Conservation (phyloP, 1,140 invertebrate genomes). For the Pachyrhynchus sulphureomaculatus region DNA sequence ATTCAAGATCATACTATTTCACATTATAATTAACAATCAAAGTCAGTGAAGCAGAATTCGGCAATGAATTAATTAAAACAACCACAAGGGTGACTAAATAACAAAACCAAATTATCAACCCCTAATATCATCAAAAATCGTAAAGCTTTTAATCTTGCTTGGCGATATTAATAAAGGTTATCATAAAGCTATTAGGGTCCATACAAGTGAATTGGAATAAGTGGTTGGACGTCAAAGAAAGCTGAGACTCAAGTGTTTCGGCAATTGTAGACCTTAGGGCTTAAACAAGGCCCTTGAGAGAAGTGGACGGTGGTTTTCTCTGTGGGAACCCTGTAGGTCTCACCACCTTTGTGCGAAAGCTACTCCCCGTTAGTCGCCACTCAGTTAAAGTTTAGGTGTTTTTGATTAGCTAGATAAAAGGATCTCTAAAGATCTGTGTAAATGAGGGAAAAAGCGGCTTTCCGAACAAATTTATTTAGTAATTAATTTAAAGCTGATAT, state of each 20-base stretch:
- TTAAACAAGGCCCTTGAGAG: conserved; percentile 28
- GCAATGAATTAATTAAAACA: conserved; percentile 10
- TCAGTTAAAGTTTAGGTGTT: conserved; percentile 8
- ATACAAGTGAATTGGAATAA: conserved; percentile 30
- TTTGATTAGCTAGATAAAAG: conserved; percentile 12
- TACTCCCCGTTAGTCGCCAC: conserved; percentile 6
- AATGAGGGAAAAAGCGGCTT: too few species aligned
- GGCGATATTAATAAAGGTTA: conserved; percentile 33
- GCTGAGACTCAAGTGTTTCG: conserved; percentile 30
- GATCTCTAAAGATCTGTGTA: neutral
- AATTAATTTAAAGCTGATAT: too few species aligned
- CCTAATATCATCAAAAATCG: conserved; percentile 12
- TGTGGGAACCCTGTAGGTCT: conserved; percentile 33
- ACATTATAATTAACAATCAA: too few species aligned
- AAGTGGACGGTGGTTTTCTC: conserved; percentile 36
- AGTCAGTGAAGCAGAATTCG: neutral
- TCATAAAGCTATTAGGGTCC: conserved; percentile 36
- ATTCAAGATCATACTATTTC: too few species aligned
- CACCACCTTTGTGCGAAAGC: conserved; percentile 30
- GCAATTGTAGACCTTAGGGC: conserved; percentile 25
- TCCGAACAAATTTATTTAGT: too few species aligned
- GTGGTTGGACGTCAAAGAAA: conserved; percentile 36
- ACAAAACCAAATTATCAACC: conserved; percentile 3
- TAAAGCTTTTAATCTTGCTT: conserved; percentile 16
- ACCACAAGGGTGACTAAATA: neutral